Base-by-base conservation (phyloP, 2,113 vertebrate species). In the Tretioscincus oriximinensis region DNA sequence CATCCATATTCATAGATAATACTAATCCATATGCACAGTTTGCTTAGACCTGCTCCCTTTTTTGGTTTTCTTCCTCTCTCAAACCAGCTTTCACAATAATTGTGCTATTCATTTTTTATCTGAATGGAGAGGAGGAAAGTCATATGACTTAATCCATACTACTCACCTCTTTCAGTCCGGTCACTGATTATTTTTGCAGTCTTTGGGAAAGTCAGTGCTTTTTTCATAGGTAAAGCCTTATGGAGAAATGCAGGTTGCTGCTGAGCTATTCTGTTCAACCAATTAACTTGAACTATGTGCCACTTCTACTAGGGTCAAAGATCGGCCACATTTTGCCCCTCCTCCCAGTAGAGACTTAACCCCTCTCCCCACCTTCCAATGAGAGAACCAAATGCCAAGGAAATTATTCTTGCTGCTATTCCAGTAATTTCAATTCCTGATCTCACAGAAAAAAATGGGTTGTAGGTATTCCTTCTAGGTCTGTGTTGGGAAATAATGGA, bases 101-200 rank as follows among this genome's bases (percentile, higher is more conserved):
- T 78, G 31, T 63, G n/a, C 54, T 74, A 16, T 54, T 76, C 61
- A 69, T 54, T 70, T 26, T 73, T 24, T 74, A 76, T 7, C 66
- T 64, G 31, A 3, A 1, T 45, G 7, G 77, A 64, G 67, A 1
- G 76, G 49, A 35, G 4, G 77, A 2, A 71, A 16, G 72, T 77
- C 65, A 64, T 3, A 64, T 58, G 11, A 73, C 51, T 72, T 84
- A 26, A 63, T 81, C 31, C 16, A 18, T 8, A 49, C 54, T 75
- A 47, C 65, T 70, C 66, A 78, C 81, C 76, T 80, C 76, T 82
- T 84, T 72, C 83, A 84, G 77, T 35, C 79, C 83, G 81, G 74
- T 29, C 79, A 64, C 31, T 72, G 65, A 31, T 66, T 51, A 85
- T 47, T 61, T 29, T n/a, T 21, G 65, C 73, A 47, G n/a, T 45